Conservation (phyloP, 1,140 invertebrate genomes). For the Drosophila punjabiensis region DNA sequence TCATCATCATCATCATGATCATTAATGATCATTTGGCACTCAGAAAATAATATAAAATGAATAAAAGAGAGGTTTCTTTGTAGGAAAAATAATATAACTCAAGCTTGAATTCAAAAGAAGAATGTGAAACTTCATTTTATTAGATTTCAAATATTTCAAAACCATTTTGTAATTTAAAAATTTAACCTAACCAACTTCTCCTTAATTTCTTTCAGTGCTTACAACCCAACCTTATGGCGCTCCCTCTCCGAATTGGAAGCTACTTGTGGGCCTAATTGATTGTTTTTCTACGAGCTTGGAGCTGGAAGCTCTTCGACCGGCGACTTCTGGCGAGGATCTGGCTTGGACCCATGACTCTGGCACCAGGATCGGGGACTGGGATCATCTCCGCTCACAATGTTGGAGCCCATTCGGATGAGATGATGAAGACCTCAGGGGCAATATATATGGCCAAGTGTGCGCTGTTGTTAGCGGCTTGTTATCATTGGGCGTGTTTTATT, state of each 20-base stretch:
- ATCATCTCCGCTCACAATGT: slow-evolving; percentile 41
- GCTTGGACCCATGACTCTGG: not conserved
- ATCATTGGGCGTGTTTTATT: slow-evolving; percentile 84
- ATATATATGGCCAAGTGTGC: slow-evolving; percentile 60
- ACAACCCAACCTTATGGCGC: slow-evolving; percentile 50
- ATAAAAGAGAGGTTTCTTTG: not conserved
- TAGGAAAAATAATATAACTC: too few species aligned
- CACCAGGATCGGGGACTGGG: slow-evolving; percentile 2
- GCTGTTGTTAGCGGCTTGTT: slow-evolving; percentile 71
- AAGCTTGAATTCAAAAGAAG: not conserved
- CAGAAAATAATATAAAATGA: not conserved
- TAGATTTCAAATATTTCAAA: not conserved
- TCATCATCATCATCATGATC: slow-evolving; percentile 10
- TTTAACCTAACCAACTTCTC: too few species aligned
- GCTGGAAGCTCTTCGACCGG: slow-evolving; percentile 7
- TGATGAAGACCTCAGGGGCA: slow-evolving; percentile 83
- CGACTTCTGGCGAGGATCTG: slow-evolving; percentile 24
- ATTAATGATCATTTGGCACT: slow-evolving; percentile 3
- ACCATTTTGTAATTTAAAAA: not conserved
- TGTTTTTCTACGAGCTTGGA: slow-evolving; percentile 80
- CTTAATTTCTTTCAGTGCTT: slow-evolving; percentile 11
- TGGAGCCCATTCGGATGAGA: slow-evolving; percentile 17
- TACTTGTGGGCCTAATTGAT: slow-evolving; percentile 81
- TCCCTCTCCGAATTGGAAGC: slow-evolving; percentile 55
- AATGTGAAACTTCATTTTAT: not conserved